phyloP scores from a whole-genome alignment of 2,888 invertebrate genomes.

The Eristalinus sepulchralis region DNA sequence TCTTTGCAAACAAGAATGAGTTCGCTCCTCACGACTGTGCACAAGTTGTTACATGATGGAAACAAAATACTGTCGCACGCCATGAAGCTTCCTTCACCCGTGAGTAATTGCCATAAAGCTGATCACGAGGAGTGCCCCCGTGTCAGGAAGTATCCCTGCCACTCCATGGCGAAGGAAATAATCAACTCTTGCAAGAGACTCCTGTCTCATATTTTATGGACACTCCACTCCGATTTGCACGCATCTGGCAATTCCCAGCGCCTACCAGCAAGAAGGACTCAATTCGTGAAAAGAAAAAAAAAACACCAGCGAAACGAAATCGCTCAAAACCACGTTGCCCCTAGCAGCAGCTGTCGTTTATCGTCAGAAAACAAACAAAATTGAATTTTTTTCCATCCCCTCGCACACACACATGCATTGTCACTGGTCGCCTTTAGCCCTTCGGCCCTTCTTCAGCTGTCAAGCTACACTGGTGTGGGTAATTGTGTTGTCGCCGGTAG shows the following conservation, averaged over 20 bases:
- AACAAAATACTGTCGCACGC: background rate
- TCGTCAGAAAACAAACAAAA: conserved; percentile 59
- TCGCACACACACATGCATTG: background rate
- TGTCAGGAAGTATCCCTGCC: background rate
- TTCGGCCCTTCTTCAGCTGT: background rate
- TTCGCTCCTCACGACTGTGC: background rate
- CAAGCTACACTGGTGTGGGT: conserved; percentile 6
- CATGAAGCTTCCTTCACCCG: background rate
- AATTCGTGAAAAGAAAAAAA: conserved; percentile 10
- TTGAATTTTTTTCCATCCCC: conserved; percentile 37
- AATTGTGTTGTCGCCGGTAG: conserved; percentile 31
- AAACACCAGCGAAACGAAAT: background rate
- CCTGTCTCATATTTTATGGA: background rate
- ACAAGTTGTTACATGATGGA: background rate
- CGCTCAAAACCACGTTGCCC: conserved; percentile 64
- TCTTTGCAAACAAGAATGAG: background rate
- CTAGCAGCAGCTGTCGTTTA: conserved; percentile 67
- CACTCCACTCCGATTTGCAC: background rate
- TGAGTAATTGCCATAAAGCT: background rate
- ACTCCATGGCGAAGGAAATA: background rate
- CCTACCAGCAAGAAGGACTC: background rate
- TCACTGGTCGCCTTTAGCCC: background rate
- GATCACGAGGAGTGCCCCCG: background rate
- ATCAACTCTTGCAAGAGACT: background rate
- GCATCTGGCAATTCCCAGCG: background rate